Base-by-base conservation (phyloP, 92 coral and sea anemone species). In the Galaxea fascicularis region DNA sequence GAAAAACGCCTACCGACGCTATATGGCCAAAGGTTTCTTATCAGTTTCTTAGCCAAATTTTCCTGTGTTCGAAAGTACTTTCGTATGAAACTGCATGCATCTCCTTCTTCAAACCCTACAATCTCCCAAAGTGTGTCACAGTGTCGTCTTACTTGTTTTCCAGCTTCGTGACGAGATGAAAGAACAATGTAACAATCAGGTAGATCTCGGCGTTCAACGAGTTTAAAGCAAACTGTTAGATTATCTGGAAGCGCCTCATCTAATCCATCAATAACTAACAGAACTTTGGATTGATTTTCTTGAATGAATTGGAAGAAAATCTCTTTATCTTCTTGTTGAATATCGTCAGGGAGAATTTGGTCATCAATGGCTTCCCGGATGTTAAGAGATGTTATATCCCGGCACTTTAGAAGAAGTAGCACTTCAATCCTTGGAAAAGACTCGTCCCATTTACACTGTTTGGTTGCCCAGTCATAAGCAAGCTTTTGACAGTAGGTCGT, bases 401-500 rank as follows among this genome's bases (percentile, higher is more conserved):
- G 66, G 25, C 28, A 60, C 27, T 27, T 58, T 25, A 21, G 15
- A 24, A 60, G 15, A 14, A 60, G 66, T 1, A 60, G 66, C 11
- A 60, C 66, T 21, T 60, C 28, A 59, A 18, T 16, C 18, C 6
- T n/a, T 31, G 49, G 45, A 30, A 72, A 58, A 72, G 80, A 70
- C 80, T 79, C 45, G 82, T 62, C 59, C 87, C 35, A 11, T 11
- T 26, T 17, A 35, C n/a, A 10, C n/a, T 57, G 53, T 16, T 30
- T 60, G 2, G 29, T 21, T 60, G 66, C 28, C 66, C 66, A 60
- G 30, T 21, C 66, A 60, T 60, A 60, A 9, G 66, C 66, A 29
- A 60, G 66, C 66, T 60, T 60, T 60, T 60, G 66, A 24, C 66
- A 6, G 30, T 60, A 60, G 30, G 66, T 60, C 29, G 66, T 60